Evolutionary conservation across 2,113 vertebrate genomes (phyloP), one percentile per base, ranked within the genome.

Genomic region (Myocastor coypus): DNA sequence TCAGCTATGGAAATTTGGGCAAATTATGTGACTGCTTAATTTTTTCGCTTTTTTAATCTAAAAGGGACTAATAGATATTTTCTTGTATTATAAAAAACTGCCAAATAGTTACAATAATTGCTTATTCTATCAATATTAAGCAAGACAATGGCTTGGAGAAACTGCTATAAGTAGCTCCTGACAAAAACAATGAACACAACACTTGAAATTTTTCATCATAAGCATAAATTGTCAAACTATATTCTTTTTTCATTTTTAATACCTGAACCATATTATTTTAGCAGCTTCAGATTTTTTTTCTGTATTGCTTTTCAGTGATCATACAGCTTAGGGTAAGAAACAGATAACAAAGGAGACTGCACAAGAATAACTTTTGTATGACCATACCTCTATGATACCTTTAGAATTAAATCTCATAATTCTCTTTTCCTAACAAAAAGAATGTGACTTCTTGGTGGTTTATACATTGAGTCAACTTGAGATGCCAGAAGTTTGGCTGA

Each of bases 91-190:
- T 52, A 83, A 92, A 95, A 93, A 92, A 52, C 12, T 4, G 80
- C 12, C 5, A 83, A 80, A 68, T 81, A 94, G 71, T 81, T 63
- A 57, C 4, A 82, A 90, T 81, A 64, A 24, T 90, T 42, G 61
- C 30, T 90, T 8, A 61, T 19, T 83, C 71, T 87, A 85, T 95
- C 50, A 69, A 50, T 90, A n/a, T 80, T 94, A 96, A 75, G 4
- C 5, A 92, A 64, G 40, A 66, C 3, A 69, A 1, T 30, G 20
- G 19, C 92, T 82, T 92, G 88, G 28, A 90, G 7, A 73, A n/a
- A 77, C 73, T 81, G 28, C 11, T 91, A 8, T 26, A 89, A 46
- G 17, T 5, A 92, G 40, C 28, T 83, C 7, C 83, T 86, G 26
- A 63, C 16, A 91, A 85, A 88, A 16, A 34, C 8, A 71, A 71